A percentile compares a stretch with the other conserved stretches of the same genome.
Evolutionary conservation across 2,797 vertebrate species (phyloP).

Genomic region (Galagoides demidoff): DNA sequence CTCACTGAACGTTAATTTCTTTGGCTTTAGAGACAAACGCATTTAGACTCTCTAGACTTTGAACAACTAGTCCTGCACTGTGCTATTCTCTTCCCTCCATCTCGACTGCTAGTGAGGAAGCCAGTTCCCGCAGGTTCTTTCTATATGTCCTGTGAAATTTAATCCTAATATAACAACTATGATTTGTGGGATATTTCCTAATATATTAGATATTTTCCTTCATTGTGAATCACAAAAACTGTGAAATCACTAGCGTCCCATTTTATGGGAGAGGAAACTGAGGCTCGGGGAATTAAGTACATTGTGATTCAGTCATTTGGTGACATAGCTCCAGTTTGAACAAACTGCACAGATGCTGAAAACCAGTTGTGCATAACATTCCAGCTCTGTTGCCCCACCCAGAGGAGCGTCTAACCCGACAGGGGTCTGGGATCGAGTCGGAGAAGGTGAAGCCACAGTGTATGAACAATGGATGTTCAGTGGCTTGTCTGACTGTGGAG

Average conservation of each 20-base stretch:
- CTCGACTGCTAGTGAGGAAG: background rate
- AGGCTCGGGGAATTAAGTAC: background rate
- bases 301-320: background rate
- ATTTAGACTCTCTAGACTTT: background rate
- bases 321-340: background rate
- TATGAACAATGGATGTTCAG: background rate
- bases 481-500: background rate
- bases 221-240: background rate
- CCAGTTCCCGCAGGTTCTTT: background rate
- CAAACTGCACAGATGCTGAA: background rate
- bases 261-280: background rate
- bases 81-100: background rate
- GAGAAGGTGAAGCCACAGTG: background rate
- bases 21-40: background rate
- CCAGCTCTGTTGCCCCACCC: background rate
- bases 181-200: background rate
- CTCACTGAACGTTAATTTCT: background rate
- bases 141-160: background rate
- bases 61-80: background rate
- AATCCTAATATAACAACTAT: background rate
- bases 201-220: background rate
- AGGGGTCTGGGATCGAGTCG: background rate
- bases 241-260: background rate
- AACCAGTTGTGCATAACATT: background rate
- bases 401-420: background rate